phyloP scores from a whole-genome alignment of 2,113 vertebrate species.

The Pelecanoides urinatrix region DNA sequence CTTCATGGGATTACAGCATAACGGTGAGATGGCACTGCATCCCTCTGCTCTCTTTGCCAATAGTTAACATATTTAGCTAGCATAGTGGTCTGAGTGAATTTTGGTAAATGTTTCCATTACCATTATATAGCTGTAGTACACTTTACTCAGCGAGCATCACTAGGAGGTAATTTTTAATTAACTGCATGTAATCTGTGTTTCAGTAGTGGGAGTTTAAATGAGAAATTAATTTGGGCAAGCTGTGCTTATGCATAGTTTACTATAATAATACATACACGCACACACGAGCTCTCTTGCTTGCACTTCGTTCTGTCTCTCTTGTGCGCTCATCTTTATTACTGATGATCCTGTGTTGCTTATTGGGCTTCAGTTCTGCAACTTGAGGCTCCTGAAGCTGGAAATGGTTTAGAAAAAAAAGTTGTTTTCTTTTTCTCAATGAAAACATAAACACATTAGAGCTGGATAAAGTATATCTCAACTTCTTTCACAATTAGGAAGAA shows the following conservation, averaged over 20 bases:
- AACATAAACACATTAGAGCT: not conserved
- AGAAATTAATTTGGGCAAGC: slow-evolving; percentile 3
- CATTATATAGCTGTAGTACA: accelerated
- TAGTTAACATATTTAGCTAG: not conserved
- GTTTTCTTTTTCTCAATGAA: not conserved
- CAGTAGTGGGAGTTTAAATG: not conserved
- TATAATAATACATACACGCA: not conserved
- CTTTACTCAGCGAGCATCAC: not conserved
- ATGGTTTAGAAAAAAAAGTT: not conserved
- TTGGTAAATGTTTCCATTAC: not conserved
- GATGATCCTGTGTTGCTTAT: not conserved
- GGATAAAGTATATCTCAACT: not conserved
- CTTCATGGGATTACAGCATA: not conserved
- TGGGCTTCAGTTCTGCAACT: not conserved
- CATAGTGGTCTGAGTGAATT: not conserved
- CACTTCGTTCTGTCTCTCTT: not conserved
- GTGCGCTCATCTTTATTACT: not conserved
- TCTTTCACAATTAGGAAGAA: not conserved
- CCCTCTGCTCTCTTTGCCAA: not conserved
- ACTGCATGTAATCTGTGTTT: not conserved
- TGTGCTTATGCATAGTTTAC: not conserved
- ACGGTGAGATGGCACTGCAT: not conserved
- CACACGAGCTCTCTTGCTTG: not conserved
- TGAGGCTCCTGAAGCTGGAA: not conserved
- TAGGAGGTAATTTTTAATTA: slow-evolving; percentile 4